Evolutionary conservation across 2,797 vertebrate genomes (phyloP), one percentile per base, ranked within the genome.

Genomic region (Lepus oiostolus): DNA sequence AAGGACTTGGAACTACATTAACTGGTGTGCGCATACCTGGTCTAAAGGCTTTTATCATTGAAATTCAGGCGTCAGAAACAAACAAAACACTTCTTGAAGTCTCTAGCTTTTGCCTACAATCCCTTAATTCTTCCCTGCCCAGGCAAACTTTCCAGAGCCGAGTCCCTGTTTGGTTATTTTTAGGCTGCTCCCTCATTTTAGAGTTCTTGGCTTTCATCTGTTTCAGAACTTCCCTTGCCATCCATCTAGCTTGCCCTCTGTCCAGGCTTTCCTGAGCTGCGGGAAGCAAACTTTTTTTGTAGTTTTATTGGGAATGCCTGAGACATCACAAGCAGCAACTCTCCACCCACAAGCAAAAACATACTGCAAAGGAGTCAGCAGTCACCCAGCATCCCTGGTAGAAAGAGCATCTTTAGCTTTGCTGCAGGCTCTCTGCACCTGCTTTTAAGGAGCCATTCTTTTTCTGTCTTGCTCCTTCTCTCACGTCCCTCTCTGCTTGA

Each of bases 61-160:
- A 87, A 63, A 88, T 77, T 82, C 54, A 80, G 68, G 47, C 81
- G 77, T 90, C 62, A 79, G 63, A 91, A 91, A 65, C 21, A 75
- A 80, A 30, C 9, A 30, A n/a, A 22, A 0, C 22, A 5, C 35
- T 19, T 54, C 4, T 52, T 68, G 50, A 94, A 50, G 42, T 7
- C 35, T 88, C 21, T 21, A 63, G 30, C 2, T 77, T 94, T 87
- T n/a, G 24, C 14, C 32, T 91, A 30, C 50, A 47, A 85, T n/a
- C 17, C 91, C 54, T 89, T 84, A 63, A 88, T 38, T 12, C 5
- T 52, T 86, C 70, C 22, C 30, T 38, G 28, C 17, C 47, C 8
- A 54, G 60, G 30, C 24, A 58, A 38, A 28, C 24, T 93, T 93
- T 77, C 67, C 17, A 84, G 28, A 83, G 11, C 10, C 2, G 63